phyloP scores from a whole-genome alignment of 2,888 invertebrate genomes.

The Limnephilus lunatus region DNA sequence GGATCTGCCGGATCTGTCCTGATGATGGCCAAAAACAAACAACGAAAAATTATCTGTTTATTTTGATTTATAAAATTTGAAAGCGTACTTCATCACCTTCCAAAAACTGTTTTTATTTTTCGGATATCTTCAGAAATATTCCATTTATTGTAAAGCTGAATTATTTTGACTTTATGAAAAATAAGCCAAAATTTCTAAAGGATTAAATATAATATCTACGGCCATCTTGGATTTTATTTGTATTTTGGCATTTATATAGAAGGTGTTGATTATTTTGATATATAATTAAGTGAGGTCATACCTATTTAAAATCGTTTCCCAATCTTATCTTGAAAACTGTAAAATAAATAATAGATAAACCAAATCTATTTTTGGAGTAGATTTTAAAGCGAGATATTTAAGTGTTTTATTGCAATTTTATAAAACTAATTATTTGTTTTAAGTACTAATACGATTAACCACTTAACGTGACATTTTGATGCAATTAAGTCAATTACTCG shows the following conservation, averaged over 20 bases:
- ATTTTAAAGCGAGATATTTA: not conserved
- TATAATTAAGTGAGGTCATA: not conserved
- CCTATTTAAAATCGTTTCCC: not conserved
- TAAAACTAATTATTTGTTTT: not conserved
- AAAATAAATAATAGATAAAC: not conserved
- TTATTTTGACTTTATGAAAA: too few species aligned
- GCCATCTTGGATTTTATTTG: not conserved
- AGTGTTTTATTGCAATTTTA: not conserved
- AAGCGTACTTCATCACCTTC: too few species aligned
- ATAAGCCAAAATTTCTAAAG: too few species aligned
- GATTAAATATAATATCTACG: not conserved
- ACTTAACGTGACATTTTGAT: not conserved
- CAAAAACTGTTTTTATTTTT: too few species aligned
- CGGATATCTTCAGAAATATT: too few species aligned
- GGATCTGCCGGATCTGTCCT: too few species aligned
- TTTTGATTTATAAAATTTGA: too few species aligned
- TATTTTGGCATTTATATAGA: not conserved
- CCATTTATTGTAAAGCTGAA: too few species aligned
- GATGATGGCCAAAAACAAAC: too few species aligned
- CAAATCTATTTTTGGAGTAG: not conserved
- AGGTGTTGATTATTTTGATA: not conserved
- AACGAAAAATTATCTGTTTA: too few species aligned
- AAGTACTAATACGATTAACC: not conserved
- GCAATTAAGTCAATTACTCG: not conserved
- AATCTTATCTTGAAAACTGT: not conserved